Evolutionary conservation across 2,888 invertebrate genomes (phyloP), one percentile per base, ranked within the genome.

Genomic region (Orthonychiurus folsomi): DNA sequence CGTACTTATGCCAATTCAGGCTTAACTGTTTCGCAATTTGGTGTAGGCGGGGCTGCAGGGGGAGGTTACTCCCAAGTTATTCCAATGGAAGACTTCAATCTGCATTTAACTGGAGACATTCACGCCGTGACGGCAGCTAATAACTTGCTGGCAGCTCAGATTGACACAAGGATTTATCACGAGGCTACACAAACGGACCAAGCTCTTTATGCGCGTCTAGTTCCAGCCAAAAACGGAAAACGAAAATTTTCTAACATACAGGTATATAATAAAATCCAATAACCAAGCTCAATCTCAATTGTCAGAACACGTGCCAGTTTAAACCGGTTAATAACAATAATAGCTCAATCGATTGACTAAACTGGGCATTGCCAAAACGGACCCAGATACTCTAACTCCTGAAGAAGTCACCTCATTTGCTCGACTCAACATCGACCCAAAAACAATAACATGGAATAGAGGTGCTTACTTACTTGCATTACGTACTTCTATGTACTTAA

Each of bases 31-130:
- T 12, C 12, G 2, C 48, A 23, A 50, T 24, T 55, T 54, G n/a
- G n/a, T n/a, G 2, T 21, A 66, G 65, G 68, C 12, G 86, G 94
- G 58, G 97, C 97, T 26, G 99, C 97, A 1, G 97, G 99, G 5
- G 99, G 99, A 1, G 99, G 97, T 21, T 97, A 97, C 2, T 20
- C 52, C 20, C 52, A 52, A 52, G 52, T 52, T 9, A 96, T 99
- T 70, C 99, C 99, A 0, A 99, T 99, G 99, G 97, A 99, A 78
- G 97, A 99, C 74, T 97, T 99, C 78, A 99, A 99, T 80, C 83
- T 99, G 0, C 97, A 99, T 77, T 80, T 99, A 70, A 99, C 97
- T 0, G 93, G 96, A 1, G 99, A 99, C 76, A 96, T 97, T 74
- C 99, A 99, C 78, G 99, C 99, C 0, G 89, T 99, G n/a, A 88